These are phyloP conservation scores for Amblyteles armatorius DNA, from an alignment of 2,888 invertebrate genomes.

Conservation along the genomic window DNA sequence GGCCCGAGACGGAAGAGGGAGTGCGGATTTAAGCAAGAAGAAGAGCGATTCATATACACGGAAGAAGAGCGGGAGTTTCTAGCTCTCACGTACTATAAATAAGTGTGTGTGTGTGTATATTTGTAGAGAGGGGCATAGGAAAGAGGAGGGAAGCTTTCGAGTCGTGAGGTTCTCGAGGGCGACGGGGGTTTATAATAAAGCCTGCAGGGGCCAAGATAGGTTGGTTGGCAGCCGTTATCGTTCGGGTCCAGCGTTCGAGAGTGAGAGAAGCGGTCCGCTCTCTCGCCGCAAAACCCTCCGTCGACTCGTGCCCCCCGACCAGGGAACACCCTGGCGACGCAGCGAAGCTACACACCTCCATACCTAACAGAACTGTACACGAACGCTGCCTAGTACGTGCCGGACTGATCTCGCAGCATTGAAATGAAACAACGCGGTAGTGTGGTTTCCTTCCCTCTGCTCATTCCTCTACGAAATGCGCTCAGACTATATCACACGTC, in stretches of 20 bases:
- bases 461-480: constrained; percentile 9
- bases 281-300: constrained; percentile 80
- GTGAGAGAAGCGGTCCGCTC: constrained; percentile 53
- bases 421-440: constrained; percentile 58
- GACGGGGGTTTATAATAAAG: constrained; percentile 83
- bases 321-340: constrained; percentile 57
- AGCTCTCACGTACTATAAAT: constrained; percentile 49
- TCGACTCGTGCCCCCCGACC: constrained; percentile 58
- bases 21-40: constrained; percentile 52
- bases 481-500: constrained; percentile 9
- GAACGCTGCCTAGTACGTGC: constrained; percentile 36
- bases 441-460: constrained; percentile 33
- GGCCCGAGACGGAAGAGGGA: background rate
- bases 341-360: constrained; percentile 35
- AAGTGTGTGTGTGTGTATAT: constrained; percentile 46
- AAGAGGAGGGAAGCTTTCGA: constrained; percentile 54
- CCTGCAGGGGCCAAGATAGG: constrained; percentile 83
- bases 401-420: constrained; percentile 48
- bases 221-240: constrained; percentile 82
- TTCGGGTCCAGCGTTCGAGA: constrained; percentile 81
- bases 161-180: constrained; percentile 64
- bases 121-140: constrained; percentile 37
- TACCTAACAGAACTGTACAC: background rate
- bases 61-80: constrained; percentile 35
- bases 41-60: constrained; percentile 29